Base-by-base conservation (phyloP, 2,888 invertebrate species). In the Chelonus formosanus region DNA sequence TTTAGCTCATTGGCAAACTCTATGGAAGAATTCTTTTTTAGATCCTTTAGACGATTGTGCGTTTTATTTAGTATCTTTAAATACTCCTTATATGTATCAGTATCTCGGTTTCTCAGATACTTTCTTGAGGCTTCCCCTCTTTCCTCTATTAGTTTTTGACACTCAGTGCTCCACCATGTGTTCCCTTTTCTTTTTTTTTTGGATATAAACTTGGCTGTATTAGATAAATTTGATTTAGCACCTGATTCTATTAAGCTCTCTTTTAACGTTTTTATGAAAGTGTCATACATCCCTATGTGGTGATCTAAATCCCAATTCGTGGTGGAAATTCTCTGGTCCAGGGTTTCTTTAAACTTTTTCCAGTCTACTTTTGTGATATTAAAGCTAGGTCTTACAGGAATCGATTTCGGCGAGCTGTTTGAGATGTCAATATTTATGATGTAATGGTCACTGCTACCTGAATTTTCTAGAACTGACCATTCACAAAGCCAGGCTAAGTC, bases 401-500 rank as follows among this genome's bases (percentile, higher is more conserved):
- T 54, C 3, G 4, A 35, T 3, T 54, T 43, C 4, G 45, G 7
- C 7, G 44, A 7, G 3, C 34, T 53, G n/a, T 40, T 36, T 5
- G 47, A 43, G 4, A 63, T 55, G 7, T 34, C 7, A 31, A 63
- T 48, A 8, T 40, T 52, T 6, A 67, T 67, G 0, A 60, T 20
- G 48, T 31, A 60, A 40, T 64, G 63, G 20, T 67, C 67, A 35
- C 67, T 67, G 52, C 59, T 40, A 4, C 55, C 50, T 7, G n/a
- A 20, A 4, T 53, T 57, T 32, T 67, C 63, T 34, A 45, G 31
- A 35, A 56, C 60, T 5, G 7, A 32, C 67, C 67, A 63, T 7
- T 40, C 48, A n/a, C 63, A 48, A 5, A 35, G 53, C 7, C 34
- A 35, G 8, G 63, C 59, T n/a, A n/a, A n/a, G n/a, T n/a, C n/a